Conservation (phyloP, 2,797 vertebrate genomes). For the Galagoides demidoff region DNA sequence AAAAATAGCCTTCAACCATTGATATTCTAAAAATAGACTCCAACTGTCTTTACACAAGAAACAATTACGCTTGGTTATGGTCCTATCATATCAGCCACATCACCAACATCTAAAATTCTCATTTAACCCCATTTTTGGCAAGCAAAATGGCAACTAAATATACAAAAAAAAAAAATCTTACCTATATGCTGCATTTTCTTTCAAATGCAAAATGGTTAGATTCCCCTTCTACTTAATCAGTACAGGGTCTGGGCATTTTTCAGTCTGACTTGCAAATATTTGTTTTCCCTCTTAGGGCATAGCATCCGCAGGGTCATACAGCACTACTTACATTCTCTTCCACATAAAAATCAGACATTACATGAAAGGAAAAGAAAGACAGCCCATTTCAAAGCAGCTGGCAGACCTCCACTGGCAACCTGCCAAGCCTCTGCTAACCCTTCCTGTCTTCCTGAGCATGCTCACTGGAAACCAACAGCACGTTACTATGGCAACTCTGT, state of each 20-base stretch:
- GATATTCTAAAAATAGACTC: slow-evolving; percentile 84
- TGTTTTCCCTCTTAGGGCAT: slow-evolving; percentile 82
- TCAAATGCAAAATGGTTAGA: slow-evolving; percentile 85
- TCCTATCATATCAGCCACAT: slow-evolving; percentile 71
- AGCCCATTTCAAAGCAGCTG: slow-evolving; percentile 90
- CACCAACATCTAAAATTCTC: slow-evolving; percentile 67
- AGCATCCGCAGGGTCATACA: slow-evolving; percentile 85
- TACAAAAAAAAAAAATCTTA: slow-evolving; percentile 82
- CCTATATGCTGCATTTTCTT: slow-evolving; percentile 88
- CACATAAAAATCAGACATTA: slow-evolving; percentile 85
- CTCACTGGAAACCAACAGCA: slow-evolving; percentile 87
- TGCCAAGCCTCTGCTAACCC: slow-evolving; percentile 90
- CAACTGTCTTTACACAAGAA: slow-evolving; percentile 83
- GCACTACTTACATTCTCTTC: slow-evolving; percentile 89
- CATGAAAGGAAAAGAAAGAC: slow-evolving; percentile 88
- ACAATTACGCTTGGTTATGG: slow-evolving; percentile 77
- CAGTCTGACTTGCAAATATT: slow-evolving; percentile 86
- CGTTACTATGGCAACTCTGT: slow-evolving; percentile 90
- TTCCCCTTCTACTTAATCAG: slow-evolving; percentile 87
- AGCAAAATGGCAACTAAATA: slow-evolving; percentile 68
- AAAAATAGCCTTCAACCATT: slow-evolving; percentile 77
- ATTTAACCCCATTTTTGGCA: slow-evolving; percentile 66
- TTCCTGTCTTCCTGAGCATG: slow-evolving; percentile 87
- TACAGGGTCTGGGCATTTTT: slow-evolving; percentile 85
- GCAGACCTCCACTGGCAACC: slow-evolving; percentile 89